A percentile compares a stretch with the other conserved stretches of the same genome.
These are phyloP conservation scores for Nothobranchius kuhntae DNA, from an alignment of 2,113 vertebrate genomes.

Conservation along the genomic window DNA sequence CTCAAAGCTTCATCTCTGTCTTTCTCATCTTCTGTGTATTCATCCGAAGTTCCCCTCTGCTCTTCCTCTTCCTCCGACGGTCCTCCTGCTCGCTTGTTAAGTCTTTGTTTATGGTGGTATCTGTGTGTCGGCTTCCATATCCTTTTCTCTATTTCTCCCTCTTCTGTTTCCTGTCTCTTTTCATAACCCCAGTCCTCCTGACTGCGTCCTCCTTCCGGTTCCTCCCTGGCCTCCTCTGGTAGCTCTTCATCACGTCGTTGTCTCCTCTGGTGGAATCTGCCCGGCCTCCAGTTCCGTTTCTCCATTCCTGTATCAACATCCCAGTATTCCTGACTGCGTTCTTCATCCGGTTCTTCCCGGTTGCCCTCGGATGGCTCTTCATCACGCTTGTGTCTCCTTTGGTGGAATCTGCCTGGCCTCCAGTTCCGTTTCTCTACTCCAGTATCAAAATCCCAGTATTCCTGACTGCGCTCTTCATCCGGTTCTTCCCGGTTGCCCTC, in stretches of 20 bases:
- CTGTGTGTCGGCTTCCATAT: conserved; percentile 65
- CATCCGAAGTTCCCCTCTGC: conserved; percentile 45
- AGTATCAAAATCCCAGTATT: conserved; percentile 44
- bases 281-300: background rate
- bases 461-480: conserved; percentile 57
- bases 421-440: conserved; percentile 40
- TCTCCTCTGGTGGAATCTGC: conserved; percentile 58
- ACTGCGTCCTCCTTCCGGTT: conserved; percentile 50
- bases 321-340: conserved; percentile 65
- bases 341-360: conserved; percentile 38
- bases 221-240: conserved; percentile 16
- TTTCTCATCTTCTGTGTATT: conserved; percentile 34
- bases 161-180: conserved; percentile 43
- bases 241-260: conserved; percentile 52
- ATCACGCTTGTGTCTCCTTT: conserved; percentile 44
- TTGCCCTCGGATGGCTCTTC: conserved; percentile 43
- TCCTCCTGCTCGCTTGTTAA: conserved; percentile 47
- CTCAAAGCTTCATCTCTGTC: conserved; percentile 61
- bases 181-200: conserved; percentile 67
- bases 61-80: conserved; percentile 54
- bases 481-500: conserved; percentile 38
- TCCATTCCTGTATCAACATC: conserved; percentile 20
- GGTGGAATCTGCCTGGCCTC: conserved; percentile 46
- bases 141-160: conserved; percentile 56
- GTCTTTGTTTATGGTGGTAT: conserved; percentile 63